Percentiles rank a stretch among this genome's conserved stretches.
Evolutionary conservation across 2,888 invertebrate genomes (phyloP).

Genomic region (Schrankia costaestrigalis): DNA sequence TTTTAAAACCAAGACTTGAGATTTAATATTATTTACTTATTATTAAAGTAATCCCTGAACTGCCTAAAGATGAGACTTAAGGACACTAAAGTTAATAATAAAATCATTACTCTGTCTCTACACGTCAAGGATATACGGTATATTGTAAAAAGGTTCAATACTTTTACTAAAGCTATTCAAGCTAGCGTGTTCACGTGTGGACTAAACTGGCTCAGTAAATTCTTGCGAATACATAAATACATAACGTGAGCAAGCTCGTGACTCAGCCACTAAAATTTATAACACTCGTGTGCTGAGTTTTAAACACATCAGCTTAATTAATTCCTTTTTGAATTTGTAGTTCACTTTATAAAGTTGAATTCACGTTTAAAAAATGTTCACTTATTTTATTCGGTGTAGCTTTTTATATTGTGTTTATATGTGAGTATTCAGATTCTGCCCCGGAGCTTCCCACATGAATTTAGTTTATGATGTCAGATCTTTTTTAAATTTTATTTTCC

Average conservation of each 20-base stretch:
- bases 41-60: too few species aligned
- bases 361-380: constrained; percentile 19
- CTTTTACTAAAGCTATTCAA: constrained; percentile 30
- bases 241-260: constrained; percentile 38
- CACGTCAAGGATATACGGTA: too few species aligned
- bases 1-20: too few species aligned
- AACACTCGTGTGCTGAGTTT: constrained; percentile 55
- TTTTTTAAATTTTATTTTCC: too few species aligned
- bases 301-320: constrained; percentile 60
- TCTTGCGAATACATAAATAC: constrained; percentile 47
- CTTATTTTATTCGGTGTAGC: constrained; percentile 20
- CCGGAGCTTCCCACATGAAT: neutral
- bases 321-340: constrained; percentile 53
- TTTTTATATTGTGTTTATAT: constrained; percentile 23
- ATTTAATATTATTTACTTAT: too few species aligned
- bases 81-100: too few species aligned
- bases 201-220: constrained; percentile 39
- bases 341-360: constrained; percentile 41
- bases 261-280: constrained; percentile 53
- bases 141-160: constrained; percentile 9
- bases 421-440: constrained; percentile 3
- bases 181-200: constrained; percentile 34
- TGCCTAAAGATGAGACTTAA: too few species aligned
- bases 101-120: too few species aligned
- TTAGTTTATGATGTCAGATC: too few species aligned